A percentile compares a stretch with the other conserved stretches of the same genome.
Conservation (phyloP, 2,888 invertebrate species). For the Clostera curtula region DNA sequence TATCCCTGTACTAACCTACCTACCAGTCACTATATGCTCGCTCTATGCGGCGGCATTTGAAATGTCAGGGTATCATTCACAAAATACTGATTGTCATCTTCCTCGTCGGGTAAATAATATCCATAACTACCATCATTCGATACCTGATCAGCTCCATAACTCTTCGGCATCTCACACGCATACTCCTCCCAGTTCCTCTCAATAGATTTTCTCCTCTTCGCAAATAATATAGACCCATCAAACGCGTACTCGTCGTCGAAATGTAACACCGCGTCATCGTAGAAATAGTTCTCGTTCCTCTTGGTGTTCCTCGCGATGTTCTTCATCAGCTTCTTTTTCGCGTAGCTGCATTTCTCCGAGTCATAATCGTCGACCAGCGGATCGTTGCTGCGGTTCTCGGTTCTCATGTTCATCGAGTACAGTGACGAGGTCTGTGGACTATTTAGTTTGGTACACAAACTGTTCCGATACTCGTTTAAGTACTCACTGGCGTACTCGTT, state of each 20-base stretch:
- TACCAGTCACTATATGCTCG: slow-evolving; percentile 56
- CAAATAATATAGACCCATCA: slow-evolving; percentile 64
- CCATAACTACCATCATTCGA: slow-evolving; percentile 67
- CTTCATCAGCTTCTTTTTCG: slow-evolving; percentile 58
- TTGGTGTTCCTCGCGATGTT: slow-evolving; percentile 64
- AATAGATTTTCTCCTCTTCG: slow-evolving; percentile 65
- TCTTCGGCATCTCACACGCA: slow-evolving; percentile 43
- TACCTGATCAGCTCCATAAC: slow-evolving; percentile 41
- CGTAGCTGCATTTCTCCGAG: slow-evolving; percentile 65
- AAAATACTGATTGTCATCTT: slow-evolving; percentile 54
- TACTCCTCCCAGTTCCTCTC: slow-evolving; percentile 55
- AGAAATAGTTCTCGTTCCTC: slow-evolving; percentile 60
- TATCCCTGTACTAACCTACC: slow-evolving; percentile 28
- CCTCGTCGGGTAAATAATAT: slow-evolving; percentile 61
- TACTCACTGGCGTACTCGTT: slow-evolving; percentile 51
- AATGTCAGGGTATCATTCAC: slow-evolving; percentile 66
- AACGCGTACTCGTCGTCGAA: slow-evolving; percentile 69
- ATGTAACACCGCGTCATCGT: slow-evolving; percentile 63
- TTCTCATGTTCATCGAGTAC: slow-evolving; percentile 53
- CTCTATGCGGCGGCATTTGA: slow-evolving; percentile 60
- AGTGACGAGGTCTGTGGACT: slow-evolving; percentile 58
- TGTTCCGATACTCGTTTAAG: slow-evolving; percentile 41
- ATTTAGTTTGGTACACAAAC: slow-evolving; percentile 38
- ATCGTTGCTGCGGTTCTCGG: slow-evolving; percentile 61
- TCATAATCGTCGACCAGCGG: slow-evolving; percentile 66